These are phyloP conservation scores for Pelmatolapia mariae DNA, from an alignment of 2,113 vertebrate species.

Conservation along the genomic window DNA sequence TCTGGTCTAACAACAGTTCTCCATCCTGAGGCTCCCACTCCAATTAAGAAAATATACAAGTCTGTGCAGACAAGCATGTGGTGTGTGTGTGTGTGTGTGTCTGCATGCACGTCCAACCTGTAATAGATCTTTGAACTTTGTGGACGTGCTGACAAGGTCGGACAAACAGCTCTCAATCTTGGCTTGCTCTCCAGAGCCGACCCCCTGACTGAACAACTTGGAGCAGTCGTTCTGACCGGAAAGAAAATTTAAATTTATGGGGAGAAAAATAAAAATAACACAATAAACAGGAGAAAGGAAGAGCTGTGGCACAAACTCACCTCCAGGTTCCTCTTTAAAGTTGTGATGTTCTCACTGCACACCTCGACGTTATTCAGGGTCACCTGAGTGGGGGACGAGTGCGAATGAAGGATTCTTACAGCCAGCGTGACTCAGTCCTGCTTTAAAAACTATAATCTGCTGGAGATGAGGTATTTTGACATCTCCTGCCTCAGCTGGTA, in stretches of 20 bases:
- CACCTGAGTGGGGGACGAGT: slow-evolving; percentile 68
- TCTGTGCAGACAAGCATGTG: neutral
- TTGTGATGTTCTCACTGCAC: slow-evolving; percentile 96
- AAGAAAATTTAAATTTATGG: neutral
- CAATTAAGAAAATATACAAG: neutral
- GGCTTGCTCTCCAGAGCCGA: slow-evolving; percentile 82
- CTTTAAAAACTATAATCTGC: neutral
- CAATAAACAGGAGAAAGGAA: neutral
- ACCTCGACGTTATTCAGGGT: slow-evolving; percentile 95
- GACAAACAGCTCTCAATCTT: slow-evolving; percentile 97
- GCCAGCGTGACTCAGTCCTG: neutral
- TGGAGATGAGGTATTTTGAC: neutral
- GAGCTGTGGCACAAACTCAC: slow-evolving; percentile 48
- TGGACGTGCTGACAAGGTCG: slow-evolving; percentile 86
- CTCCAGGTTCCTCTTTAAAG: slow-evolving; percentile 94
- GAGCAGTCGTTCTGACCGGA: slow-evolving; percentile 84
- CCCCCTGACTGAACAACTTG: slow-evolving; percentile 87
- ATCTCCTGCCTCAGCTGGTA: neutral
- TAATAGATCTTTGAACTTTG: slow-evolving; percentile 92
- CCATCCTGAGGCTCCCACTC: neutral
- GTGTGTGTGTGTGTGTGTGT: neutral
- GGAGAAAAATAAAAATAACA: neutral
- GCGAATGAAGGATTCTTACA: neutral
- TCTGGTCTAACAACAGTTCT: neutral
- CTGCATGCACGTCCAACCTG: slow-evolving; percentile 72